Conservation (phyloP, 2,888 invertebrate species). For the Ennomos quercinarius region DNA sequence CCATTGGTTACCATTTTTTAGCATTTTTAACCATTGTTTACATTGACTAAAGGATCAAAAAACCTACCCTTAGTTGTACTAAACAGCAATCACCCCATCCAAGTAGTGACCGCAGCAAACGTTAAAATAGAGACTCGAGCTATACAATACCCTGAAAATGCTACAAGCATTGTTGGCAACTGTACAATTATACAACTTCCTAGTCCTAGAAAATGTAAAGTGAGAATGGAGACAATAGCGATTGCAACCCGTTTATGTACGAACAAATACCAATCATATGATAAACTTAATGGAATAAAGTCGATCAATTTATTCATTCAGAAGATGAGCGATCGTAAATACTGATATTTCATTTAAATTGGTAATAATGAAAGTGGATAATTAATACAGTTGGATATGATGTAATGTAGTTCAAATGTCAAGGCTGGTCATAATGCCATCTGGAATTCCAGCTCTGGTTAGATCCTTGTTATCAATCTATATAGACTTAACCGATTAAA, state of each 20-base stretch:
- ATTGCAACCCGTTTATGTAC: background rate
- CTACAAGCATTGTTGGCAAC: too few relatives aligned
- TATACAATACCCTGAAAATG: too few relatives aligned
- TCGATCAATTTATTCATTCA: constrained; percentile 32
- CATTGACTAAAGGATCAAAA: too few relatives aligned
- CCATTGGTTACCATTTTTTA: too few relatives aligned
- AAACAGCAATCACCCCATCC: too few relatives aligned
- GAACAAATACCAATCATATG: constrained; percentile 7
- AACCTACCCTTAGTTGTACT: too few relatives aligned
- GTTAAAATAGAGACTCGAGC: too few relatives aligned
- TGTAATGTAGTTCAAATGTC: constrained; percentile 43
- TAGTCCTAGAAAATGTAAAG: background rate
- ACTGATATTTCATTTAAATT: constrained; percentile 33
- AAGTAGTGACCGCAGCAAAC: too few relatives aligned
- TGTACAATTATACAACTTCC: background rate
- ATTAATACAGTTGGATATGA: constrained; percentile 38
- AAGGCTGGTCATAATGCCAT: constrained; percentile 37
- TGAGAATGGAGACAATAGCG: constrained; percentile 1
- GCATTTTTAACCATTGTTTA: too few relatives aligned
- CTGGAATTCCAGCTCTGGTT: constrained; percentile 33
- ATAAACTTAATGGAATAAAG: constrained; percentile 17
- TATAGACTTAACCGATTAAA: background rate
- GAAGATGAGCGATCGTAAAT: constrained; percentile 40
- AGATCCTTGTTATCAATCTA: constrained; percentile 34
- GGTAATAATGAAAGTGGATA: constrained; percentile 41